Evolutionary conservation across 2,888 invertebrate species (phyloP), one percentile per base, ranked within the genome.

Genomic region (Drosophila mulleri): DNA sequence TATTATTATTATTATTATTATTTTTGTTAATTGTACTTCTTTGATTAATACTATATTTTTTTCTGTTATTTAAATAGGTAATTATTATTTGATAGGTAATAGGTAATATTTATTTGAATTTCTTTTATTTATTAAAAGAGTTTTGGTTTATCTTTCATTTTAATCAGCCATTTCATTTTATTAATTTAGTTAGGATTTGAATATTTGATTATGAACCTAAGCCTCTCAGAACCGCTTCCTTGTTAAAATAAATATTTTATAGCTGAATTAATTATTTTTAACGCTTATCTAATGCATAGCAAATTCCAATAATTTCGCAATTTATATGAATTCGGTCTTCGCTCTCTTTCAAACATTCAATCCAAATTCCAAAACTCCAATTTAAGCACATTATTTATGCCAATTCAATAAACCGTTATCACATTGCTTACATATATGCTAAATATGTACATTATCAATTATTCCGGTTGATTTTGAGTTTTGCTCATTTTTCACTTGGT

Each of bases 361-460:
- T 16, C 53, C 7, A 54, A 54, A 29, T 26, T 20, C 20, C 37
- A 14, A 20, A 52, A 11, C 20, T 37, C 35, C 37, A 35, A 53
- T 52, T 23, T n/a, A n/a, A 18, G 26, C 58, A 57, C 20, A 39
- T 45, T n/a, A 35, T 45, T 47, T 11, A 60, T 26, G 16, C 37
- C n/a, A 53, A 23, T 47, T 50, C n/a, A 59, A 48, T 53, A 61
- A 52, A 39, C 67, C 52, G 54, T 56, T 52, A 72, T 63, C 67
- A 61, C 61, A 57, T 71, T 57, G 37, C 85, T 78, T 82, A 82
- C 78, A 71, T 78, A 68, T 76, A 78, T 73, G 37, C 42, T 59
- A 72, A 75, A 71, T 26, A 23, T 54, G 35, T 37, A 75, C 70
- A 70, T 48, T 48, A 67, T 80, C 75, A 87, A 82, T 82, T 83